Conservation (phyloP, 2,113 vertebrate species). For the Stigmatopora argus region DNA sequence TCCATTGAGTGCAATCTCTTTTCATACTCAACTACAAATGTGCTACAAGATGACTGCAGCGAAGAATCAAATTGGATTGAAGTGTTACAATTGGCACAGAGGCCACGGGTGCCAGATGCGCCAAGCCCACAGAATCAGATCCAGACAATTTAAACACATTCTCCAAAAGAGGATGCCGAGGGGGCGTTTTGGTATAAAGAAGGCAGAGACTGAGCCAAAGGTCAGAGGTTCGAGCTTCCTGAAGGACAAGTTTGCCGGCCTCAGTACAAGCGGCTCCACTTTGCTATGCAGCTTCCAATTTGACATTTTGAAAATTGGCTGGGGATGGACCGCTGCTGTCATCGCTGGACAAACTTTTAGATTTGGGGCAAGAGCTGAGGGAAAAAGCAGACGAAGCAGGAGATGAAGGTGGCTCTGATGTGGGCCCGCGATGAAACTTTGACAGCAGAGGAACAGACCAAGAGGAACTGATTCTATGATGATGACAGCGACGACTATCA, state of each 20-base stretch:
- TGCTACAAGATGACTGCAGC: constrained; percentile 15
- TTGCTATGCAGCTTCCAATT: constrained; percentile 55
- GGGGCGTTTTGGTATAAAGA: constrained; percentile 15
- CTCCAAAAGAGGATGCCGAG: constrained; percentile 20
- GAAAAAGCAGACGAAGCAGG: constrained; percentile 7
- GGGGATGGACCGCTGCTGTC: constrained; percentile 27
- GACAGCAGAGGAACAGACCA: constrained; percentile 73
- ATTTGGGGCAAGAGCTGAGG: constrained; percentile 57
- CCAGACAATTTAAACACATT: constrained; percentile 22
- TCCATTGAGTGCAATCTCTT: constrained; percentile 5
- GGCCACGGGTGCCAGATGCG: constrained; percentile 59
- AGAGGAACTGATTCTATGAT: constrained; percentile 74
- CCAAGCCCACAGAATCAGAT: constrained; percentile 41
- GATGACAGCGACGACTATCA: constrained; percentile 52
- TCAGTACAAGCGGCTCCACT: constrained; percentile 52
- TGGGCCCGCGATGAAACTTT: constrained; percentile 51
- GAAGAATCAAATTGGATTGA: constrained; percentile 48
- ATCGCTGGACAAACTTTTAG: constrained; percentile 64
- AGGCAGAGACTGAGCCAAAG: constrained; percentile 29
- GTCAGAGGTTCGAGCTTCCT: constrained; percentile 59
- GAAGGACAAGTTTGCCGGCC: constrained; percentile 67
- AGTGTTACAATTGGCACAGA: constrained; percentile 52
- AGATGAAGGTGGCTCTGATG: constrained; percentile 2
- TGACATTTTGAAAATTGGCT: constrained; percentile 35
- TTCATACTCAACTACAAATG: constrained; percentile 21